Evolutionary conservation across 2,888 invertebrate species (phyloP).

Genomic region (Melipona beecheii): DNA sequence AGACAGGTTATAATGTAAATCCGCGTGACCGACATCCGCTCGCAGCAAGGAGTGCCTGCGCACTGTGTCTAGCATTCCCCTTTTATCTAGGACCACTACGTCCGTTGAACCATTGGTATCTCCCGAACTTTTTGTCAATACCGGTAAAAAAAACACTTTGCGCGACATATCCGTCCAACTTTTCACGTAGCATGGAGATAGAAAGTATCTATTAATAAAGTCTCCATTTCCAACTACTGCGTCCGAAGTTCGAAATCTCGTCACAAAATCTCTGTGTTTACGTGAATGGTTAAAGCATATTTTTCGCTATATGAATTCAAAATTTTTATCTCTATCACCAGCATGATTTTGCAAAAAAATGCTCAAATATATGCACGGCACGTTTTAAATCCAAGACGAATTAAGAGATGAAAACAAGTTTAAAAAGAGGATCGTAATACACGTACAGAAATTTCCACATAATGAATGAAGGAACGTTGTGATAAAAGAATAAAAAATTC

Average conservation of each 20-base stretch:
- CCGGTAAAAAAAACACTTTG: slow-evolving; percentile 38
- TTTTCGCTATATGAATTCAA: not conserved
- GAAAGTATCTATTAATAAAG: slow-evolving; percentile 63
- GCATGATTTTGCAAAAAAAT: not conserved
- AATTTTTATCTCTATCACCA: slow-evolving; percentile 1
- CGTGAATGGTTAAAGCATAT: slow-evolving; percentile 8
- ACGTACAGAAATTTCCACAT: slow-evolving; percentile 32
- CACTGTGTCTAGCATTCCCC: slow-evolving; percentile 70
- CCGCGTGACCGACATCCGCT: slow-evolving; percentile 79
- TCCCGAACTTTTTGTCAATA: slow-evolving; percentile 51
- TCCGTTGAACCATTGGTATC: slow-evolving; percentile 75
- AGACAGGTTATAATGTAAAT: slow-evolving; percentile 79
- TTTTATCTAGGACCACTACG: slow-evolving; percentile 73
- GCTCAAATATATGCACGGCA: not conserved
- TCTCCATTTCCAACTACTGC: slow-evolving; percentile 50
- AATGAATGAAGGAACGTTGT: slow-evolving; percentile 37
- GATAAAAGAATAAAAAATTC: slow-evolving; percentile 17
- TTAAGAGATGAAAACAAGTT: slow-evolving; percentile 1
- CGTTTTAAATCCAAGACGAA: slow-evolving; percentile 7
- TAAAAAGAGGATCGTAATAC: not conserved
- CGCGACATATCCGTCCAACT: slow-evolving; percentile 38
- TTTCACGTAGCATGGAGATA: slow-evolving; percentile 42
- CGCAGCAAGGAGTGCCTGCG: slow-evolving; percentile 69
- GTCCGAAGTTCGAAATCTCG: slow-evolving; percentile 51
- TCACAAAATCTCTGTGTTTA: slow-evolving; percentile 33